Evolutionary conservation across 2,888 invertebrate species (phyloP).

Genomic region (Autographa pulchrina): DNA sequence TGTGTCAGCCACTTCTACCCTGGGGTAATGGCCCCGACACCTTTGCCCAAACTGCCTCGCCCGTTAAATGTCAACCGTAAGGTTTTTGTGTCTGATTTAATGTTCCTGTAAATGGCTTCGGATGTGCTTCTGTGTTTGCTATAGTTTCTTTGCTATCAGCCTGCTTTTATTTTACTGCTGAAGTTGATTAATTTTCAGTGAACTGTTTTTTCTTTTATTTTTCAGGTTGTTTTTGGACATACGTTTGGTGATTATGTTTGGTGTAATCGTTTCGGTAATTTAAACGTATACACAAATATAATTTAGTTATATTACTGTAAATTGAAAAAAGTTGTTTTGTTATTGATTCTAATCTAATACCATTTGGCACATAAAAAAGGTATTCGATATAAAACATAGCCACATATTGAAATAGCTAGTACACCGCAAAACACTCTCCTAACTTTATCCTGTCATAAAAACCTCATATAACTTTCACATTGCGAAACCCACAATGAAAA

Average conservation of each 20-base stretch:
- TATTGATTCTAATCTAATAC: too few species aligned
- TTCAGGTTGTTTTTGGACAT: too few species aligned
- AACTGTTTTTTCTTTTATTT: too few species aligned
- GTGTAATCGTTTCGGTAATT: too few species aligned
- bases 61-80: conserved; percentile 73
- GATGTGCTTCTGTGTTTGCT: conserved; percentile 58
- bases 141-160: conserved; percentile 14
- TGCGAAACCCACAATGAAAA: background rate
- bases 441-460: conserved; percentile 5
- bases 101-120: conserved; percentile 34
- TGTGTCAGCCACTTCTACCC: conserved; percentile 69
- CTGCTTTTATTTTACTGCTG: background rate
- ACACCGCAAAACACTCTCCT: background rate
- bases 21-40: conserved; percentile 78
- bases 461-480: background rate
- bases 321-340: too few species aligned
- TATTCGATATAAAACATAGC: background rate
- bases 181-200: background rate
- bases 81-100: conserved; percentile 74
- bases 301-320: too few species aligned
- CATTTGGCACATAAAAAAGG: background rate
- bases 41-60: conserved; percentile 68
- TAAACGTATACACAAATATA: too few species aligned
- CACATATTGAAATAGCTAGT: background rate
- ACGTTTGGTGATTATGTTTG: too few species aligned